These are phyloP conservation scores for Ochotona princeps DNA, from an alignment of 2,113 vertebrate genomes.

Conservation along the genomic window DNA sequence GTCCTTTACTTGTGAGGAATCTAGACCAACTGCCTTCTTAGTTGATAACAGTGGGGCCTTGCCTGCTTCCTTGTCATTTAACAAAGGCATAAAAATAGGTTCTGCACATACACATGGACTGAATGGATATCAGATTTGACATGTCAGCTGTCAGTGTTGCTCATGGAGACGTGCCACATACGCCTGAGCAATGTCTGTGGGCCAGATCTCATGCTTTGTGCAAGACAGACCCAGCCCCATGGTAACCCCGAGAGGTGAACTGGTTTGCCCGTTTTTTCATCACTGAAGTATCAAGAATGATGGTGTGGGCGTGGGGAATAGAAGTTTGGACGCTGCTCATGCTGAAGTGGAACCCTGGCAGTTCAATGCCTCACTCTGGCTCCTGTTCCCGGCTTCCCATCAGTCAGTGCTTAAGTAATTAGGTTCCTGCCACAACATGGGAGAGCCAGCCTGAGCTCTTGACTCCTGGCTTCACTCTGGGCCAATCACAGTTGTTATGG, in stretches of 20 bases:
- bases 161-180: neutral
- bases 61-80: neutral
- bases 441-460: too few relatives aligned
- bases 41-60: neutral
- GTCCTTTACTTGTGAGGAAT: neutral
- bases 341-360: too few relatives aligned
- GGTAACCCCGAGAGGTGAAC: neutral
- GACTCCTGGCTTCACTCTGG: too few relatives aligned
- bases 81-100: neutral
- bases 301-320: too few relatives aligned
- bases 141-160: neutral
- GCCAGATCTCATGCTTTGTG: neutral
- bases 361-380: too few relatives aligned
- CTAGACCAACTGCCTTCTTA: neutral
- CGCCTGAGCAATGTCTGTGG: neutral
- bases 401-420: too few relatives aligned
- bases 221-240: neutral
- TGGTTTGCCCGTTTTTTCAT: neutral
- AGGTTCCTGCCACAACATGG: too few relatives aligned
- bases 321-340: too few relatives aligned
- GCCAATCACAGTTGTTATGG: too few relatives aligned
- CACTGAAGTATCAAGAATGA: neutral
- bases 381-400: too few relatives aligned
- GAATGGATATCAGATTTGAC: conserved; percentile 10
- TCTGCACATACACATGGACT: neutral